A percentile compares a stretch with the other conserved stretches of the same genome.
Evolutionary conservation across 2,113 vertebrate species (phyloP).

Genomic region (Sapajus apella): DNA sequence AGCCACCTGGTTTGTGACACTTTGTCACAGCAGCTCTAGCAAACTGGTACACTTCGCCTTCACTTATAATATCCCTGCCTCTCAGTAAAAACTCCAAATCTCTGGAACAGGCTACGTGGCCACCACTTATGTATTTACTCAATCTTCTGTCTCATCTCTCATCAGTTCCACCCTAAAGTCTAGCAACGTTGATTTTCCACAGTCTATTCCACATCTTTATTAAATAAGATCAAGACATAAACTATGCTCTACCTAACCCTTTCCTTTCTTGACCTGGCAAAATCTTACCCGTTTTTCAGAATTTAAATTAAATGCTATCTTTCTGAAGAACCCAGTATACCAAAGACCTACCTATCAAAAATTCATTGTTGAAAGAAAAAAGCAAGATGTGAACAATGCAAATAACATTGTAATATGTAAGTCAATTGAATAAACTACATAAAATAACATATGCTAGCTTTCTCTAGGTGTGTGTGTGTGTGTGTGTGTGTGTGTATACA

Average conservation of each 20-base stretch:
- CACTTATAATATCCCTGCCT: background rate
- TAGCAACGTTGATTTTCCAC: background rate
- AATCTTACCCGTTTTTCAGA: background rate
- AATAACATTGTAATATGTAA: background rate
- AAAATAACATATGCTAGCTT: background rate
- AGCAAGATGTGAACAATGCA: background rate
- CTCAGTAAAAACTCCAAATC: slow-evolving; percentile 4
- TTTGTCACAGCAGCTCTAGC: background rate
- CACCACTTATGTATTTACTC: background rate
- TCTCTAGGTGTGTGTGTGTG: background rate
- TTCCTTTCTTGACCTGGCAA: background rate
- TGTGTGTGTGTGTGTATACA: background rate
- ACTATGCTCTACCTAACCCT: background rate
- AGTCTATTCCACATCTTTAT: background rate
- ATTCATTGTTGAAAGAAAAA: background rate
- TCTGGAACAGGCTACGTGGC: background rate
- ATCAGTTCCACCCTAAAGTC: background rate
- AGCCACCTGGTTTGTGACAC: background rate
- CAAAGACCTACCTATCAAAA: background rate
- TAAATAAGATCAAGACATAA: background rate
- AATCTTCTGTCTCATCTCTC: background rate
- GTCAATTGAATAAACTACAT: background rate
- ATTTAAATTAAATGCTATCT: background rate
- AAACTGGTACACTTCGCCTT: background rate
- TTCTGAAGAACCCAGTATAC: background rate